These are phyloP conservation scores for Phaethornis superciliosus DNA, from an alignment of 2,113 vertebrate genomes.

Conservation along the genomic window DNA sequence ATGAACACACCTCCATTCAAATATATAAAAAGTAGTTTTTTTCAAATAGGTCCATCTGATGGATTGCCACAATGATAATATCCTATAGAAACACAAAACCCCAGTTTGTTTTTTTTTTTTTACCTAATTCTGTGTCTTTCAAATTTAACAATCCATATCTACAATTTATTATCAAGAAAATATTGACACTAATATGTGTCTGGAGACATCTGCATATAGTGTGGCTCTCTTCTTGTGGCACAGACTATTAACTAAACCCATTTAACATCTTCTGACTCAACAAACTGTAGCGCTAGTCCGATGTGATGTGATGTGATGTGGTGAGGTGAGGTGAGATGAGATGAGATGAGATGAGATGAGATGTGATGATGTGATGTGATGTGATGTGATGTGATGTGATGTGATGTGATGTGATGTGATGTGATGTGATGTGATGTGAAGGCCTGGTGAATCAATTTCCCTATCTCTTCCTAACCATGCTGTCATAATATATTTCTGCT, in stretches of 20 bases:
- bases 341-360: too few species aligned
- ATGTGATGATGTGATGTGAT: too few species aligned
- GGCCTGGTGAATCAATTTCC: accelerated
- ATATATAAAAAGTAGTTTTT: background rate
- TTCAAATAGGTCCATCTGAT: background rate
- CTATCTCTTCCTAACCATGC: background rate
- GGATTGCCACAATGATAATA: background rate
- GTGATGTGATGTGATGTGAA: background rate
- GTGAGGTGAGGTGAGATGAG: too few species aligned
- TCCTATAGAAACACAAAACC: background rate
- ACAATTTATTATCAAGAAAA: background rate
- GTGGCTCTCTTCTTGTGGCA: background rate
- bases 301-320: background rate
- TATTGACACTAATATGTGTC: background rate
- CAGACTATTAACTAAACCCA: background rate
- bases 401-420: too few species aligned
- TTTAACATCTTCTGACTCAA: background rate
- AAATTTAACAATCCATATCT: background rate
- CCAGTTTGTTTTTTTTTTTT: background rate
- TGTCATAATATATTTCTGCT: background rate
- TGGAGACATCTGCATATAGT: background rate
- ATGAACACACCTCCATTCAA: background rate
- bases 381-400: background rate
- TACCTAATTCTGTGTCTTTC: background rate
- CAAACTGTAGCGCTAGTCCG: background rate